Percentiles rank a stretch among this genome's conserved stretches.
phyloP scores from a whole-genome alignment of 1,140 invertebrate species.

The Zaprionus tsacasi region DNA sequence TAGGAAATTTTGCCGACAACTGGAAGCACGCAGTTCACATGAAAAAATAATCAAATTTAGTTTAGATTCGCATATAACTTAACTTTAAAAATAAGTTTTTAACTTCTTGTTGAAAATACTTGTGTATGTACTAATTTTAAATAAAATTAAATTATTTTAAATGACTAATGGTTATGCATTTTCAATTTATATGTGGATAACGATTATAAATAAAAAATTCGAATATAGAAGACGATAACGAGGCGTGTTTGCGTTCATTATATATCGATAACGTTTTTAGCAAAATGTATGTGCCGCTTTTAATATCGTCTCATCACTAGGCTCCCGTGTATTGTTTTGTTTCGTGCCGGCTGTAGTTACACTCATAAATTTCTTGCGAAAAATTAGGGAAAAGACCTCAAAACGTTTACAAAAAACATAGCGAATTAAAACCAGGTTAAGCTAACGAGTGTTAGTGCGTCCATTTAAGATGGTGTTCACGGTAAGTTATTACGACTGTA shows the following conservation, averaged over 20 bases:
- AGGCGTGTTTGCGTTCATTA: not conserved
- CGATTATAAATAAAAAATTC: not conserved
- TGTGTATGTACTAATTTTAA: slow-evolving; percentile 51
- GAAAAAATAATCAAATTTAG: slow-evolving; percentile 24
- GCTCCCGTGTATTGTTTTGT: slow-evolving; percentile 43
- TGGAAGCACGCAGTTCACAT: slow-evolving; percentile 56
- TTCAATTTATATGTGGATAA: not conserved
- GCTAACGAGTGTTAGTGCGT: slow-evolving; percentile 32
- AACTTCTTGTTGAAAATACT: slow-evolving; percentile 41
- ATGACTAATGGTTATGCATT: slow-evolving; percentile 20
- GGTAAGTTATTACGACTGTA: slow-evolving; percentile 53
- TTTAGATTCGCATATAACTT: slow-evolving; percentile 39
- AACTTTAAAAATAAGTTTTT: slow-evolving; percentile 37
- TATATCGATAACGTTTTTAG: slow-evolving; percentile 4
- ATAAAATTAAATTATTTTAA: slow-evolving; percentile 51
- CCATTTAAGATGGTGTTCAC: slow-evolving; percentile 80
- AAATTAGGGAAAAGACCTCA: slow-evolving; percentile 28
- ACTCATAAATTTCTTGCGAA: slow-evolving; percentile 57
- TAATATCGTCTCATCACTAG: slow-evolving; percentile 26
- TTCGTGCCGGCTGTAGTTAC: slow-evolving; percentile 47
- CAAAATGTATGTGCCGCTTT: slow-evolving; percentile 15
- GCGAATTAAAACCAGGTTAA: slow-evolving; percentile 49
- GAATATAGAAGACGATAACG: not conserved
- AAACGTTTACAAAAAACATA: slow-evolving; percentile 27
- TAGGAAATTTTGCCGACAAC: slow-evolving; percentile 42